These are phyloP conservation scores for Andrena bicolor DNA, from an alignment of 2,888 invertebrate species.

Conservation along the genomic window DNA sequence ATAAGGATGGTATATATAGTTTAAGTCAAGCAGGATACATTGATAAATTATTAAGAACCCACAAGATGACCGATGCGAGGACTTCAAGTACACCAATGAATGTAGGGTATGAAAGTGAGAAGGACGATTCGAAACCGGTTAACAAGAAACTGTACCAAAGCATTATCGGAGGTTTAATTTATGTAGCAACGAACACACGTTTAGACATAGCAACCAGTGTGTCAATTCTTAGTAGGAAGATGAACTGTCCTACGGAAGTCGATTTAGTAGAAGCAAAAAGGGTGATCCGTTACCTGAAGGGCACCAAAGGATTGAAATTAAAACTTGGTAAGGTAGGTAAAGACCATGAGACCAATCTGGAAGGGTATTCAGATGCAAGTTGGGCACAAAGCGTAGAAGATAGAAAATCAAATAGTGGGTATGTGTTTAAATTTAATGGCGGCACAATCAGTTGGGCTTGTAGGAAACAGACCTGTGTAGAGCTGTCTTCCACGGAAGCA, in stretches of 20 bases:
- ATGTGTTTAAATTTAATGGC: slow-evolving; percentile 2
- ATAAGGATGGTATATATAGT: background rate
- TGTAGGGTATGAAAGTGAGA: background rate
- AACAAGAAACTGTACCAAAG: background rate
- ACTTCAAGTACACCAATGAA: background rate
- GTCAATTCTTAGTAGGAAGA: no score
- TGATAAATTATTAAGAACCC: background rate
- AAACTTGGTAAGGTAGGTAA: no score
- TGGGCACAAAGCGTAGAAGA: no score
- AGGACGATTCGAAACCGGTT: background rate
- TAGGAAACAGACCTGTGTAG: background rate
- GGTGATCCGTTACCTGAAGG: no score
- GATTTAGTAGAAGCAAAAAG: no score
- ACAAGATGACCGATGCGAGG: background rate
- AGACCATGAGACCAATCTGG: no score
- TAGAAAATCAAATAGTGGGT: no score
- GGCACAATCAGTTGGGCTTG: background rate
- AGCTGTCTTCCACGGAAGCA: background rate
- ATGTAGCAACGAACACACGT: background rate
- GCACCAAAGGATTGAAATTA: no score
- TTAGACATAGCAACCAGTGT: background rate
- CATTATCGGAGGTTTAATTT: background rate
- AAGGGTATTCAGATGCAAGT: no score
- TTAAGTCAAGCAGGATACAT: background rate
- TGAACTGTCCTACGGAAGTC: no score